A percentile compares a stretch with the other conserved stretches of the same genome.
Evolutionary conservation across 2,888 invertebrate genomes (phyloP).

Genomic region (Leptogaster cylindrica): DNA sequence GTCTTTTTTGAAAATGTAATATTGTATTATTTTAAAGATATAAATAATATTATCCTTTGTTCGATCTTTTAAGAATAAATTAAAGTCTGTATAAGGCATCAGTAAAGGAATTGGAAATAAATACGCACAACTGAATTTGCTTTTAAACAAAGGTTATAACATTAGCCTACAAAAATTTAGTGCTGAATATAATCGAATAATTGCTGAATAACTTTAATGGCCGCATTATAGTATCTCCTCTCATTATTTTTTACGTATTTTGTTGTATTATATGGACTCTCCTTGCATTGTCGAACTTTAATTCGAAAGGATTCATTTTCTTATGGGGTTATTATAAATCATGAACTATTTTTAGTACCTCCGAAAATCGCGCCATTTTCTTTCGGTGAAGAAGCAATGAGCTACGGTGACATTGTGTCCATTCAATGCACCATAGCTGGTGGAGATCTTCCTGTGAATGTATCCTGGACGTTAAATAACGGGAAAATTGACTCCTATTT

Average conservation of each 20-base stretch:
- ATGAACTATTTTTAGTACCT: too few relatives aligned
- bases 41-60: too few relatives aligned
- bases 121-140: slow-evolving; percentile 23
- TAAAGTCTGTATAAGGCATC: too few relatives aligned
- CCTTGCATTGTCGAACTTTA: background rate
- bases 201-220: background rate
- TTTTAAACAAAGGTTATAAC: background rate
- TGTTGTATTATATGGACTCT: background rate
- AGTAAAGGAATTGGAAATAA: too few relatives aligned
- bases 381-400: slow-evolving; percentile 76
- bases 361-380: slow-evolving; percentile 78
- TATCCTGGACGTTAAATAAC: slow-evolving; percentile 68
- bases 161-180: too few relatives aligned
- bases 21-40: too few relatives aligned
- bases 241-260: background rate
- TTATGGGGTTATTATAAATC: background rate
- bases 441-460: slow-evolving; percentile 68
- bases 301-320: background rate
- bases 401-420: slow-evolving; percentile 69
- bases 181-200: too few relatives aligned
- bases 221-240: background rate
- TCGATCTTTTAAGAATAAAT: too few relatives aligned
- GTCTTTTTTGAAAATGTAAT: background rate
- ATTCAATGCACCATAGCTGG: slow-evolving; percentile 64
- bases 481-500: slow-evolving; percentile 59